Percentiles rank a stretch among this genome's conserved stretches.
Evolutionary conservation across 1,140 invertebrate species (phyloP).

Genomic region (Bathynomus jamesi): DNA sequence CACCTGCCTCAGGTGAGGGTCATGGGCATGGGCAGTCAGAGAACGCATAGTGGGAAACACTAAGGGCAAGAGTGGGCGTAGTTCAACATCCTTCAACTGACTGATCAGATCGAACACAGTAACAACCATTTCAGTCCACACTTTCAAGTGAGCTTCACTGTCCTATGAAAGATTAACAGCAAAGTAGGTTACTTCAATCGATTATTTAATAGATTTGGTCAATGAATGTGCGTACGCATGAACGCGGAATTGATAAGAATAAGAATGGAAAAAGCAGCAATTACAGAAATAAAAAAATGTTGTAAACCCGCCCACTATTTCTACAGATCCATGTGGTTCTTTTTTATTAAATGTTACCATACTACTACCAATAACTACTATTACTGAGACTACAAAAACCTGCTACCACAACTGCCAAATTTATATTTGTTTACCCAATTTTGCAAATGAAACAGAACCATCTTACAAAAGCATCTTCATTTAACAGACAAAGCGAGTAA

Average conservation of each 20-base stretch:
- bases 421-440: no score
- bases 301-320: no score
- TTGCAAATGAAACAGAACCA: no score
- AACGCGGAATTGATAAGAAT: neutral
- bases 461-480: no score
- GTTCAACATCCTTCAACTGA: constrained; percentile 50
- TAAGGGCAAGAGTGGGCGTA: constrained; percentile 54
- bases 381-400: no score
- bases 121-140: constrained; percentile 57
- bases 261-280: neutral
- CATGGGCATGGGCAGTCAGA: constrained; percentile 54
- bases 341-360: no score
- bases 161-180: constrained; percentile 45
- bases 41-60: constrained; percentile 54
- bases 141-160: constrained; percentile 55
- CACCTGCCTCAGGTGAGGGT: constrained; percentile 52
- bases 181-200: constrained; percentile 6
- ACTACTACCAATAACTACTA: no score
- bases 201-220: neutral
- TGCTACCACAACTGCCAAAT: no score
- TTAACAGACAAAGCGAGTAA: no score
- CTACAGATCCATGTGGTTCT: no score
- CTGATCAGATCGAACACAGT: constrained; percentile 53
- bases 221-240: constrained; percentile 5
- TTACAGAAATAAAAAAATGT: neutral